phyloP scores from a whole-genome alignment of 64 coral and sea anemone species.

The Porites australiensis region DNA sequence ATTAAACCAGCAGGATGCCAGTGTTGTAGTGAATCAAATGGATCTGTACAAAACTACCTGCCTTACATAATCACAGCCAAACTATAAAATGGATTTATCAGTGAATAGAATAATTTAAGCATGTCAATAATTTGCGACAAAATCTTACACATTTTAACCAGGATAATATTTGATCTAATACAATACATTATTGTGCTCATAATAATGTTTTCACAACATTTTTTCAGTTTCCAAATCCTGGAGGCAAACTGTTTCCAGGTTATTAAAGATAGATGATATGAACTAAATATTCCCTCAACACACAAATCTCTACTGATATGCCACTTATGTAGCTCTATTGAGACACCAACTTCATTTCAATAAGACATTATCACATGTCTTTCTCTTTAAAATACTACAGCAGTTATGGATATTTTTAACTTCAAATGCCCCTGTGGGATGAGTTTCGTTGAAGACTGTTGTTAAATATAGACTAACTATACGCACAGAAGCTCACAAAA shows the following conservation, averaged over 20 bases:
- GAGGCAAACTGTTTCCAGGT: slow-evolving; percentile 36
- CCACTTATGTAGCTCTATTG: background rate
- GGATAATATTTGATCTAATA: background rate
- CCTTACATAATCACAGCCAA: too few species aligned
- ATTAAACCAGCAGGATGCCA: background rate
- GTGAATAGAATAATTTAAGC: too few species aligned
- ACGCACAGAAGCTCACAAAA: too few species aligned
- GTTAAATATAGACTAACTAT: too few species aligned
- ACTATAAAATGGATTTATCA: too few species aligned
- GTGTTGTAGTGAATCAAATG: too few species aligned
- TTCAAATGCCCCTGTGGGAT: too few species aligned
- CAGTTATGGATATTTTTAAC: too few species aligned
- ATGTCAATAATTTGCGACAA: too few species aligned
- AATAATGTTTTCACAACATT: background rate
- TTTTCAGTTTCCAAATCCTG: background rate
- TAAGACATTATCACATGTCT: background rate
- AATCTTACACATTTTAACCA: background rate
- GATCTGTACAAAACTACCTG: too few species aligned
- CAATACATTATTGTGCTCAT: background rate
- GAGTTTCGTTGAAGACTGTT: too few species aligned
- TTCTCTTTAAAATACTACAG: too few species aligned
- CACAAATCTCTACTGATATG: background rate
- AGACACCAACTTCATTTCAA: background rate
- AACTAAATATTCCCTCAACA: background rate
- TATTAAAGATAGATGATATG: slow-evolving; percentile 43